phyloP scores from a whole-genome alignment of 2,888 invertebrate genomes.

The Ophion slaviceki region DNA sequence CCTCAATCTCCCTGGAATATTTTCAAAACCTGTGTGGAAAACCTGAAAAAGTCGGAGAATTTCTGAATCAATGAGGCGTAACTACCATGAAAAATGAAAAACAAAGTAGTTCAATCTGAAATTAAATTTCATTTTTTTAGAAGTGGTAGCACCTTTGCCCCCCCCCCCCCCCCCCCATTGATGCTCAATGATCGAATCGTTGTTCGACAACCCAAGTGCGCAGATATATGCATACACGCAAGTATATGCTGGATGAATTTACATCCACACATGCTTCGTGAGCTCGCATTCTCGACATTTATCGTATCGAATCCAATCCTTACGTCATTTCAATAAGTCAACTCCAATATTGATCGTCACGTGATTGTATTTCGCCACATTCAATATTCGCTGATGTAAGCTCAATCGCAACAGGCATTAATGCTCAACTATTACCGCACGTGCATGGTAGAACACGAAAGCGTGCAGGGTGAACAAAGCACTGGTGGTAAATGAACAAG shows the following conservation, averaged over 20 bases:
- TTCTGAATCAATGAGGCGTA: too few relatives aligned
- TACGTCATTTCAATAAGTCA: background rate
- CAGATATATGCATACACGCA: too few relatives aligned
- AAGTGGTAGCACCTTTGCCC: background rate
- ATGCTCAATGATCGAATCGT: background rate
- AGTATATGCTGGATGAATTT: too few relatives aligned
- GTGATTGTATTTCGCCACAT: background rate
- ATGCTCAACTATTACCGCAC: background rate
- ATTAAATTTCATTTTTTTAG: background rate
- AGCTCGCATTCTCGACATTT: background rate
- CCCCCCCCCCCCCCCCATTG: too few relatives aligned
- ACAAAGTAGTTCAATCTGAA: background rate
- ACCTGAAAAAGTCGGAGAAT: too few relatives aligned
- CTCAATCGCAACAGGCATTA: background rate
- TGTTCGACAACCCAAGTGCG: background rate
- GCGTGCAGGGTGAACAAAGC: background rate
- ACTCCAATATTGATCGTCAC: background rate
- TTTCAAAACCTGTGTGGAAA: too few relatives aligned
- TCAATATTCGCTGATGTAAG: background rate
- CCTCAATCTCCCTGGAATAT: too few relatives aligned
- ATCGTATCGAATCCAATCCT: background rate
- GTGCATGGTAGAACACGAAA: background rate
- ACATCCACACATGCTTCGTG: too few relatives aligned
- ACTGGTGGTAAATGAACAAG: background rate
- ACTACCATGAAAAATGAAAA: background rate